Evolutionary conservation across 1,140 invertebrate species (phyloP).

Genomic region (Hormaphis cornu): DNA sequence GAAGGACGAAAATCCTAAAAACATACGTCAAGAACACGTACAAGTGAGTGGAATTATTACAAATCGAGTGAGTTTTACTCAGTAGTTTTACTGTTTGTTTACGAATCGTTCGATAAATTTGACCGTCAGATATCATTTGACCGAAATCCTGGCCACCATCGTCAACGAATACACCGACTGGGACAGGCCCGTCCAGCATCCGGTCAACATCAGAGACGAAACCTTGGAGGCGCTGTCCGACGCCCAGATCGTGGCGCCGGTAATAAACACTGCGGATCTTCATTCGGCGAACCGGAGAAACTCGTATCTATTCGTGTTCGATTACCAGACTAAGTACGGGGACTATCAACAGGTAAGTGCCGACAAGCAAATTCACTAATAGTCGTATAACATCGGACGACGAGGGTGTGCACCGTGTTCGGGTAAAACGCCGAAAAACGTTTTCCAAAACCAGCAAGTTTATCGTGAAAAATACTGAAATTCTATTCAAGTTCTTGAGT

Average conservation of each 20-base stretch:
- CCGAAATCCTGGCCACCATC: slow-evolving; percentile 74
- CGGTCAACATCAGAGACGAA: slow-evolving; percentile 68
- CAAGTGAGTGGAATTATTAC: slow-evolving; percentile 49
- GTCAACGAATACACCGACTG: slow-evolving; percentile 97
- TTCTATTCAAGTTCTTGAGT: too few species aligned
- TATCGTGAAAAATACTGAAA: too few species aligned
- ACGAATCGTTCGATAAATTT: too few species aligned
- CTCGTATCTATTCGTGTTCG: slow-evolving; percentile 86
- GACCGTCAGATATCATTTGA: slow-evolving; percentile 55
- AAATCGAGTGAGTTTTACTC: too few species aligned
- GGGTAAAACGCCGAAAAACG: too few species aligned
- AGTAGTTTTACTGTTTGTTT: too few species aligned
- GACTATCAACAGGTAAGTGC: slow-evolving; percentile 73
- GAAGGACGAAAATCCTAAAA: slow-evolving; percentile 78
- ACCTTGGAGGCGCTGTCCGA: slow-evolving; percentile 88
- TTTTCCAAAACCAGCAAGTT: too few species aligned
- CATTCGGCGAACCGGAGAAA: slow-evolving; percentile 74
- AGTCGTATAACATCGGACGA: not conserved
- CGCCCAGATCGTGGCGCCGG: slow-evolving; percentile 83
- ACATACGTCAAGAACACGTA: slow-evolving; percentile 90
- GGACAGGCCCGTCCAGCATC: slow-evolving; percentile 86
- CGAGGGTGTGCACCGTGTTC: too few species aligned
- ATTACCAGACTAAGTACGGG: slow-evolving; percentile 85
- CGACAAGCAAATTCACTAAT: too few species aligned
- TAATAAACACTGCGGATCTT: slow-evolving; percentile 81